A percentile compares a stretch with the other conserved stretches of the same genome.
Conservation (phyloP, 2,797 vertebrate genomes). For the Coregonus ussuriensis region DNA sequence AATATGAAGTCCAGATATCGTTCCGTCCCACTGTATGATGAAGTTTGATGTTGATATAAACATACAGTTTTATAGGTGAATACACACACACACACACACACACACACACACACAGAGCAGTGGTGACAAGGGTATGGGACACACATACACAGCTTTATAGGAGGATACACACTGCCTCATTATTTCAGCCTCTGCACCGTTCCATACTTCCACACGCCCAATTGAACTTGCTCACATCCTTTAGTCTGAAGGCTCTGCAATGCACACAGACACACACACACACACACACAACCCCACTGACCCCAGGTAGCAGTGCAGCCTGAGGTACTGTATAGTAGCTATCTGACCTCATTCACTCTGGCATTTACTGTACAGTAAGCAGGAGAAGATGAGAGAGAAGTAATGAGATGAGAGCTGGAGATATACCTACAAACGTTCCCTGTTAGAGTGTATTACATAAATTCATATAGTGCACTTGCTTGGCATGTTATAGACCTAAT, state of each 20-base stretch:
- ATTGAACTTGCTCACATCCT: conserved; percentile 57
- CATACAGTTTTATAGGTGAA: conserved; percentile 55
- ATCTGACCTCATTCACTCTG: conserved; percentile 24
- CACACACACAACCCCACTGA: conserved; percentile 8
- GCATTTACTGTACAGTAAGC: conserved; percentile 18
- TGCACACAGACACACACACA: conserved; percentile 15
- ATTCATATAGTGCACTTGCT: not conserved
- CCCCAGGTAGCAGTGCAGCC: conserved; percentile 4
- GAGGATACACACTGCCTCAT: conserved; percentile 51
- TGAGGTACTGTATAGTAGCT: not conserved
- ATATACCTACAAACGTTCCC: conserved; percentile 20
- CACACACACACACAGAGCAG: conserved; percentile 9
- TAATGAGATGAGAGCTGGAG: not conserved
- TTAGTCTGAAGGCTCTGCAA: conserved; percentile 26
- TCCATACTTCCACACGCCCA: conserved; percentile 13
- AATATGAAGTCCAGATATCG: conserved; percentile 27
- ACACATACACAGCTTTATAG: conserved; percentile 45
- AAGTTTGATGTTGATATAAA: conserved; percentile 54
- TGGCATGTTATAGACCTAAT: not conserved
- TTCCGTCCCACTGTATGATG: conserved; percentile 31
- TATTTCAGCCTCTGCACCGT: conserved; percentile 36
- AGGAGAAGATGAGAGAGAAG: conserved; percentile 23
- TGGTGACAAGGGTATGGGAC: too few species aligned
- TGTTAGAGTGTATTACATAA: conserved; percentile 42
- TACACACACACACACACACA: conserved; percentile 11